Percentiles rank a stretch among this genome's conserved stretches.
Evolutionary conservation across 2,888 invertebrate species (phyloP).

Genomic region (Augiades crinisus): DNA sequence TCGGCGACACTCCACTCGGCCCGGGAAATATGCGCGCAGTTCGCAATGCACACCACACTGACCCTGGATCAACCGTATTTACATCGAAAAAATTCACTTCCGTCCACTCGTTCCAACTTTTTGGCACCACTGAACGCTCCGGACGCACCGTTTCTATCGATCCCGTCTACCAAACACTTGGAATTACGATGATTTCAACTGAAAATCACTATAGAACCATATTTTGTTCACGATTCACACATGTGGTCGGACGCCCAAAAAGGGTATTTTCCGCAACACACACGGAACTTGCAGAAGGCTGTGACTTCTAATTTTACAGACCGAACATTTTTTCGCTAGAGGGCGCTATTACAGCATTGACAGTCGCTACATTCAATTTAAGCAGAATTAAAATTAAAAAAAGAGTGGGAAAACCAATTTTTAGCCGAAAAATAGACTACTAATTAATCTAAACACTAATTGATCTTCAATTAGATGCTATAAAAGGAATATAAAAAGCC

Average conservation of each 20-base stretch:
- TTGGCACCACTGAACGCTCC: conserved; percentile 60
- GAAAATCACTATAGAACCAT: conserved; percentile 73
- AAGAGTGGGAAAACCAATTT: not conserved
- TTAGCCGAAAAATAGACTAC: not conserved
- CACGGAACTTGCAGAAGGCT: conserved; percentile 80
- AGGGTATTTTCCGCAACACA: conserved; percentile 84
- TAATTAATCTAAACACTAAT: not conserved
- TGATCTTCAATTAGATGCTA: not conserved
- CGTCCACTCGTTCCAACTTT: conserved; percentile 66
- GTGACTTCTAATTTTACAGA: conserved; percentile 78
- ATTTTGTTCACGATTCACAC: conserved; percentile 81
- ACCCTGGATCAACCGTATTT: conserved; percentile 77
- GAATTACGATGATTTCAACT: conserved; percentile 53
- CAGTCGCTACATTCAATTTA: conserved; percentile 50
- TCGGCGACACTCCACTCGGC: conserved; percentile 45
- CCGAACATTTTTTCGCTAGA: conserved; percentile 63
- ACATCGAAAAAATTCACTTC: conserved; percentile 80
- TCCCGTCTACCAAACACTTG: conserved; percentile 53
- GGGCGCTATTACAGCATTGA: conserved; percentile 56
- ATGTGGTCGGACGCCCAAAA: conserved; percentile 86
- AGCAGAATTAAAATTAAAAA: conserved; percentile 14
- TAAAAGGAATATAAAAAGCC: not conserved
- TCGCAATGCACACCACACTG: conserved; percentile 71
- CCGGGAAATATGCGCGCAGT: conserved; percentile 62
- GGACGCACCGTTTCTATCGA: conserved; percentile 58